A percentile compares a stretch with the other conserved stretches of the same genome.
Conservation (phyloP, 2,888 invertebrate species). For the Parasteatoda lunata region DNA sequence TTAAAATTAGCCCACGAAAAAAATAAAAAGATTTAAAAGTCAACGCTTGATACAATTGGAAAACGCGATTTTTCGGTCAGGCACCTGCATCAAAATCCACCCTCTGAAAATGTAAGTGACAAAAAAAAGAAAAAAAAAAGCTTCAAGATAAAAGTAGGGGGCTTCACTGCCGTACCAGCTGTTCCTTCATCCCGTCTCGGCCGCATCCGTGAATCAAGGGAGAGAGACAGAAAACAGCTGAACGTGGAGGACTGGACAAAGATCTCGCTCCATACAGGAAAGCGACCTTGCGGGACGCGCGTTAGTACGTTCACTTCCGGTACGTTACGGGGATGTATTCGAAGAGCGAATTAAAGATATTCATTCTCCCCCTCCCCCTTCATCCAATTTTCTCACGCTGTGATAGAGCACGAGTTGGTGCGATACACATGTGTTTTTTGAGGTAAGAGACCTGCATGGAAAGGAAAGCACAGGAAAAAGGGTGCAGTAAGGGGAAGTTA, state of each 20-base stretch:
- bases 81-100: conserved; percentile 1
- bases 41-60: too few species aligned
- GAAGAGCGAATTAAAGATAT: conserved; percentile 7
- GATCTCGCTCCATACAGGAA: neutral
- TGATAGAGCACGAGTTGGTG: neutral
- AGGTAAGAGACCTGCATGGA: neutral
- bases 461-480: conserved; percentile 12
- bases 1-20: too few species aligned
- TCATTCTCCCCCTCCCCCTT: neutral
- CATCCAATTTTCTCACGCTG: conserved; percentile 29
- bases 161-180: neutral
- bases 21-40: too few species aligned
- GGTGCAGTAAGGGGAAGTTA: conserved; percentile 24
- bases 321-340: conserved; percentile 14
- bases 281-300: conserved; percentile 34
- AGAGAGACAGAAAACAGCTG: neutral
- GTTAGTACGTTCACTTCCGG: conserved; percentile 29
- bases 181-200: neutral
- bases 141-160: neutral
- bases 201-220: neutral
- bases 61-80: neutral
- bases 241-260: neutral
- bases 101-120: neutral
- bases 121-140: neutral
- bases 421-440: conserved; percentile 5